phyloP scores from a whole-genome alignment of 2,113 vertebrate genomes.

The Genyomyrus donnyi region DNA sequence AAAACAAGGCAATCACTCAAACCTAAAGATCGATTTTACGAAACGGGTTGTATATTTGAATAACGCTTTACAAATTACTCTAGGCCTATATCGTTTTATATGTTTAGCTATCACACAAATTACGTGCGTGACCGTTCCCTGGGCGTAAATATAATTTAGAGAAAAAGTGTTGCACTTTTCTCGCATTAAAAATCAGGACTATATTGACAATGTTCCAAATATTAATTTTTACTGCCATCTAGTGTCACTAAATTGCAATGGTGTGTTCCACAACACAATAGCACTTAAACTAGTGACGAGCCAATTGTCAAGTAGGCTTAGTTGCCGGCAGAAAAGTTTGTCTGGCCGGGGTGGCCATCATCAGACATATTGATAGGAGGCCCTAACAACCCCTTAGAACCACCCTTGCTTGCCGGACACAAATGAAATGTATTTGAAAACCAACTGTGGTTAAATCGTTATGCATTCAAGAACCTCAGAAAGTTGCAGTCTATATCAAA shows the following conservation, averaged over 20 bases:
- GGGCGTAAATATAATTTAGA: not conserved
- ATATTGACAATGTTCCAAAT: not conserved
- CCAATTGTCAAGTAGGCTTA: not conserved
- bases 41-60: not conserved
- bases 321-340: not conserved
- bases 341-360: not conserved
- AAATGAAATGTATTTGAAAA: not conserved
- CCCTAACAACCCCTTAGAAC: not conserved
- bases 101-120: not conserved
- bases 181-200: not conserved
- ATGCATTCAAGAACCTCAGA: not conserved
- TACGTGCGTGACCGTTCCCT: not conserved
- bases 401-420: not conserved
- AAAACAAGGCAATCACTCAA: not conserved
- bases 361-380: not conserved
- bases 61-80: not conserved
- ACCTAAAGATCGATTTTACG: not conserved
- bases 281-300: not conserved
- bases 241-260: conserved; percentile 5
- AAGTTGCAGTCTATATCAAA: not conserved
- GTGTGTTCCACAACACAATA: conserved; percentile 7
- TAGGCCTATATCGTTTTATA: not conserved
- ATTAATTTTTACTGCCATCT: conserved; percentile 19
- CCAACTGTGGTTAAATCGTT: not conserved
- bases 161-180: not conserved